Conservation (phyloP, 2,113 vertebrate species). For the Porphyrio hochstetteri region DNA sequence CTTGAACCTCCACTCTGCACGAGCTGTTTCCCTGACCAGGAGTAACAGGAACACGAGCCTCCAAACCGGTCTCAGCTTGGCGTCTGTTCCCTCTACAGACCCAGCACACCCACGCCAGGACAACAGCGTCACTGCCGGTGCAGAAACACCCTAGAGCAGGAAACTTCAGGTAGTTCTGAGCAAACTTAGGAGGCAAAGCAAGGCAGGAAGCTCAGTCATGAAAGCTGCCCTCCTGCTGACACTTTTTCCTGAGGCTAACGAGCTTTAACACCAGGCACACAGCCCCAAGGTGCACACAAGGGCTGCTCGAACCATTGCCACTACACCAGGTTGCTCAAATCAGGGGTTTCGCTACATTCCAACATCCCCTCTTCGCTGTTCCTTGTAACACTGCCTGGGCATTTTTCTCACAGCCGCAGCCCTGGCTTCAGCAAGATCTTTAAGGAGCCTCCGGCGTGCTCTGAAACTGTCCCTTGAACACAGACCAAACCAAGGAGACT, state of each 20-base stretch:
- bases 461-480: background rate
- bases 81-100: background rate
- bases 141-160: background rate
- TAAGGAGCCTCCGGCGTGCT: background rate
- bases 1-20: no score
- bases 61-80: background rate
- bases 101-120: background rate
- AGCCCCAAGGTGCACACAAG: no score
- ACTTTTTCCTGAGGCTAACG: background rate
- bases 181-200: background rate
- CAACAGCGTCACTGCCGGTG: no score
- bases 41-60: background rate
- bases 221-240: background rate
- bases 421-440: background rate
- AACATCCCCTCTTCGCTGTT: background rate
- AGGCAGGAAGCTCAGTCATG: background rate
- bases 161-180: background rate
- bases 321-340: background rate
- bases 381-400: background rate
- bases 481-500: background rate
- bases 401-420: background rate
- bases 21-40: no score
- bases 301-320: no score
- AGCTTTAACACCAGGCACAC: background rate
- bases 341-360: background rate